A percentile compares a stretch with the other conserved stretches of the same genome.
Conservation (phyloP, 2,888 invertebrate genomes). For the Tuta absoluta region DNA sequence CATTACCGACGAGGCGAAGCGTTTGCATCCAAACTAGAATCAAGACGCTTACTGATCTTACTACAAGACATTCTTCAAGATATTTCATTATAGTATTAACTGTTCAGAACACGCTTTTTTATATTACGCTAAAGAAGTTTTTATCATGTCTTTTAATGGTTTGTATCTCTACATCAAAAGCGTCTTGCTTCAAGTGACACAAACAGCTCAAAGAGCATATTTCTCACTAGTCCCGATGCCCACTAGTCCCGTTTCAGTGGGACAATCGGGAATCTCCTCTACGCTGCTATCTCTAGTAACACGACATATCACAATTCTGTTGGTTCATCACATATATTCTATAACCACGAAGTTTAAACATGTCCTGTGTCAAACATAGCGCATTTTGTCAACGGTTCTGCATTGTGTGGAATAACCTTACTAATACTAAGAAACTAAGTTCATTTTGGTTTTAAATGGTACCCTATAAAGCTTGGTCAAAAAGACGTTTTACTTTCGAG, state of each 20-base stretch:
- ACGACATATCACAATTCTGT: conserved; percentile 64
- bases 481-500: conserved; percentile 8
- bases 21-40: conserved; percentile 1
- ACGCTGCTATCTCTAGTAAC: conserved; percentile 42
- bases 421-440: background rate
- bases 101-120: background rate
- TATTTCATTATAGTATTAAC: background rate
- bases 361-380: conserved; percentile 65
- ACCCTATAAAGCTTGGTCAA: background rate
- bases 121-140: background rate
- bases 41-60: background rate
- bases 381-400: conserved; percentile 35
- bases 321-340: conserved; percentile 43
- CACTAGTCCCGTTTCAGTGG: conserved; percentile 1
- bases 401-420: conserved; percentile 1
- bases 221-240: background rate
- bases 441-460: background rate
- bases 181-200: conserved; percentile 1
- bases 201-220: background rate
- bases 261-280: background rate
- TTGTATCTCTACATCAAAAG: background rate
- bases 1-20: background rate
- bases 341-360: conserved; percentile 40
- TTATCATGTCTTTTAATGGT: background rate
- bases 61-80: background rate